Evolutionary conservation across 2,113 vertebrate genomes (phyloP), one percentile per base, ranked within the genome.

Genomic region (Gallinago paraguaiae): DNA sequence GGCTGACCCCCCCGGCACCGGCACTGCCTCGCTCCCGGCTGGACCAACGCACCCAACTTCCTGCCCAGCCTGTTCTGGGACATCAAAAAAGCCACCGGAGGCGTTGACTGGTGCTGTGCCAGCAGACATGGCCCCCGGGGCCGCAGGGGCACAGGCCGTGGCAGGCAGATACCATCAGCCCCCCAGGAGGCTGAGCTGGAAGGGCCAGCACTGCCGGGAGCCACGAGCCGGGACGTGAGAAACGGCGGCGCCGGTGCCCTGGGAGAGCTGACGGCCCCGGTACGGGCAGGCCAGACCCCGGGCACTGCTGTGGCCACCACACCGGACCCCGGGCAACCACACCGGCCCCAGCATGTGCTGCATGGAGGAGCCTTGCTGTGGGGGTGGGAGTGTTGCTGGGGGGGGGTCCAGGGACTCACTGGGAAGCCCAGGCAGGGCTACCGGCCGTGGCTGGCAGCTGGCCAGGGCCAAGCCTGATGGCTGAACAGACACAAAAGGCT

Each of bases 11-110:
- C 17, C 35, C 37, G 83, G 88, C 56, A 80, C 72, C 13, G 1
- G 72, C 59, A 4, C 69, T 77, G 72, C 89, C 65, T 84, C 0
- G 25, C 88, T 94, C 86, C 59, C 7, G 33, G 86, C 86, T 37
- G 68, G 95, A 82, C 94, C 93, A 30, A 4, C 7, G 13, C 86
- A 16, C 86, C 25, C 9, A 53, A 13, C 82, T 65, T 89, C 80
- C 61, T 43, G 43, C 85, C 88, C 71, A 67, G 92, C 71, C 83
- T 72, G 93, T 86, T 96, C 92, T 94, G 87, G 92, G 81, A 96
- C 69, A 87, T 90, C 87, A 96, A 56, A 95, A 72, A 43, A 53
- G 90, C 56, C 63, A 84, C 91, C 27, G 64, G 67, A 86, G 89
- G 86, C 57, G 2, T 72, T 57, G 56, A 68, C 83, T 61, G 69